phyloP scores from a whole-genome alignment of 2,888 invertebrate species.

The Tachina grossa region DNA sequence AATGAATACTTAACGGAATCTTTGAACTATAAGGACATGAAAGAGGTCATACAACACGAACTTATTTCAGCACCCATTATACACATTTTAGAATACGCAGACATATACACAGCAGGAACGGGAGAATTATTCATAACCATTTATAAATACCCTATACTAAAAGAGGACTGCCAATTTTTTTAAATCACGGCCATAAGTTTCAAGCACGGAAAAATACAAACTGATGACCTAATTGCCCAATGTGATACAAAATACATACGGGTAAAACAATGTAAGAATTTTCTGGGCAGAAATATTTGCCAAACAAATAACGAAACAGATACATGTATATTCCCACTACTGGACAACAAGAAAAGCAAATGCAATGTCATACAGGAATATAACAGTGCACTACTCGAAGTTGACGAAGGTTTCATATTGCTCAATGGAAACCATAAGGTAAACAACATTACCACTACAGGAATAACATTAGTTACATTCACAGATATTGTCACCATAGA shows the following conservation, averaged over 20 bases:
- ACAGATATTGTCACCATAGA: no score
- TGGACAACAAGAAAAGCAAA: background rate
- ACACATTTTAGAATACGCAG: background rate
- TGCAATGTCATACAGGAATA: background rate
- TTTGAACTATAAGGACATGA: no score
- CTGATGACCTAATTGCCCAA: background rate
- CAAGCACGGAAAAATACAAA: background rate
- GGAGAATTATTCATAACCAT: background rate
- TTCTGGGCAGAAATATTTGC: background rate
- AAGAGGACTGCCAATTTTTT: background rate
- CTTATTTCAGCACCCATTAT: no score
- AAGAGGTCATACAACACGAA: no score
- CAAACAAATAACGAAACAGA: background rate
- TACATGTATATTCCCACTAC: constrained; percentile 4
- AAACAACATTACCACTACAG: no score
- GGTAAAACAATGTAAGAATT: background rate
- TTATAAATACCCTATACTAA: constrained; percentile 1
- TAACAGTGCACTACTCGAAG: background rate
- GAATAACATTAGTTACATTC: no score
- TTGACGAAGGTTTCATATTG: background rate
- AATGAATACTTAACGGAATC: no score
- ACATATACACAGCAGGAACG: background rate
- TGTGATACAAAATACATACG: background rate
- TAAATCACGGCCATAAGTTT: no score
- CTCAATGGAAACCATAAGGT: background rate